Percentiles rank a stretch among this genome's conserved stretches.
phyloP scores from a whole-genome alignment of 2,888 invertebrate genomes.

The Rhingia rostrata region DNA sequence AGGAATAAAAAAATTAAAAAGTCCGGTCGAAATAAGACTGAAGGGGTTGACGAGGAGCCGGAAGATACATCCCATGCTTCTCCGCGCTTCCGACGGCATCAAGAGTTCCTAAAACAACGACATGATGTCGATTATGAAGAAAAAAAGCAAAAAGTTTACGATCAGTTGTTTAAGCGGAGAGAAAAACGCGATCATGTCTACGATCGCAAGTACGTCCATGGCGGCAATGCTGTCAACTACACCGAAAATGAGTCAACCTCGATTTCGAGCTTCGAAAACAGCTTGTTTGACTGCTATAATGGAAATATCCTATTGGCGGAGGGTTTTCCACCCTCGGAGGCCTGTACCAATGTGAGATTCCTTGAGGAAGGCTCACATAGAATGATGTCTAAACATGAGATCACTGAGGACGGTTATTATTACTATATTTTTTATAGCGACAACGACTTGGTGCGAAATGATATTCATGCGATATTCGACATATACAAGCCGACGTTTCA shows the following conservation, averaged over 20 bases:
- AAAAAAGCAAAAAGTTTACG: slow-evolving; percentile 78
- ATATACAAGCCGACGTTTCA: slow-evolving; percentile 93
- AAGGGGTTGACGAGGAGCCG: slow-evolving; percentile 31
- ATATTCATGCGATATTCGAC: slow-evolving; percentile 92
- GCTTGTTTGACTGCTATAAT: slow-evolving; percentile 89
- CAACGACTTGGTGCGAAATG: slow-evolving; percentile 90
- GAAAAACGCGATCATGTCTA: slow-evolving; percentile 84
- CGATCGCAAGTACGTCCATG: slow-evolving; percentile 90
- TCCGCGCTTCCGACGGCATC: slow-evolving; percentile 44
- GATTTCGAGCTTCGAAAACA: slow-evolving; percentile 92
- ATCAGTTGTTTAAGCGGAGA: slow-evolving; percentile 78
- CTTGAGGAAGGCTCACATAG: slow-evolving; percentile 87
- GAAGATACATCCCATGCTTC: background rate
- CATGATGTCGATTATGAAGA: slow-evolving; percentile 47
- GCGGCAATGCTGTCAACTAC: slow-evolving; percentile 87
- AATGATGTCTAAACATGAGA: slow-evolving; percentile 88
- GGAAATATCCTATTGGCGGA: slow-evolving; percentile 89
- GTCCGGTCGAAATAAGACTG: slow-evolving; percentile 62
- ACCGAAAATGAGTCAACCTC: slow-evolving; percentile 86
- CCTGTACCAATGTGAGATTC: slow-evolving; percentile 88
- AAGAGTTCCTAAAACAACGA: slow-evolving; percentile 25
- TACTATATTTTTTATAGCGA: slow-evolving; percentile 95
- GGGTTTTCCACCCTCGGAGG: slow-evolving; percentile 87
- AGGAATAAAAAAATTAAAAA: slow-evolving; percentile 77
- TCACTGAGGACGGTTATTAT: slow-evolving; percentile 91